Conservation (phyloP, 2,113 vertebrate species). For the Oophaga pumilio region DNA sequence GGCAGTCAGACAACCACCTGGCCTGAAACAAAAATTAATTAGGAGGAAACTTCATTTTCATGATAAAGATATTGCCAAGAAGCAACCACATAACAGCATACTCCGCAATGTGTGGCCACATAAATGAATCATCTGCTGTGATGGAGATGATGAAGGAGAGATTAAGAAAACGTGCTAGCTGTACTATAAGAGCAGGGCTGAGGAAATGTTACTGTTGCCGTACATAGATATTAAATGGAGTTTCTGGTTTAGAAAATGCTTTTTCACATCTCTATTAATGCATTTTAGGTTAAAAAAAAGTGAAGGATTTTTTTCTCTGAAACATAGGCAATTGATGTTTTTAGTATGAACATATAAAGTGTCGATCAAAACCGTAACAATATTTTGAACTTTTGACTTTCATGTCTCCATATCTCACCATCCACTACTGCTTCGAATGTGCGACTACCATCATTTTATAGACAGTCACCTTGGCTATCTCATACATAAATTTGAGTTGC, state of each 20-base stretch:
- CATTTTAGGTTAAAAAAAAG: background rate
- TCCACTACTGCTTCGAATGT: too few relatives aligned
- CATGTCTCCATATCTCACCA: too few relatives aligned
- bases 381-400: too few relatives aligned
- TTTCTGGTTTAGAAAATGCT: background rate
- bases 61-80: conserved; percentile 6
- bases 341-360: too few relatives aligned
- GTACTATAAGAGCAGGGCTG: background rate
- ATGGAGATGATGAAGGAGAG: background rate
- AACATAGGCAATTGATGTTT: too few relatives aligned
- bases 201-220: background rate
- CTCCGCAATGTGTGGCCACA: background rate
- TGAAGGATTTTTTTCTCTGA: too few relatives aligned
- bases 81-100: background rate
- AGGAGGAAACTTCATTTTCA: conserved; percentile 5
- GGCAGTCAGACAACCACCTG: conserved; percentile 15
- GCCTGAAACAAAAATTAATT: conserved; percentile 17
- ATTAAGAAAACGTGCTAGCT: background rate
- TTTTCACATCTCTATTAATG: background rate
- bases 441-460: too few relatives aligned
- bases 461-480: too few relatives aligned
- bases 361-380: too few relatives aligned
- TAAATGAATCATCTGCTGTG: conserved; percentile 9
- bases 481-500: too few relatives aligned
- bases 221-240: background rate